Percentiles rank a stretch among this genome's conserved stretches.
Evolutionary conservation across 2,888 invertebrate species (phyloP).

Genomic region (Harpalus rufipes): DNA sequence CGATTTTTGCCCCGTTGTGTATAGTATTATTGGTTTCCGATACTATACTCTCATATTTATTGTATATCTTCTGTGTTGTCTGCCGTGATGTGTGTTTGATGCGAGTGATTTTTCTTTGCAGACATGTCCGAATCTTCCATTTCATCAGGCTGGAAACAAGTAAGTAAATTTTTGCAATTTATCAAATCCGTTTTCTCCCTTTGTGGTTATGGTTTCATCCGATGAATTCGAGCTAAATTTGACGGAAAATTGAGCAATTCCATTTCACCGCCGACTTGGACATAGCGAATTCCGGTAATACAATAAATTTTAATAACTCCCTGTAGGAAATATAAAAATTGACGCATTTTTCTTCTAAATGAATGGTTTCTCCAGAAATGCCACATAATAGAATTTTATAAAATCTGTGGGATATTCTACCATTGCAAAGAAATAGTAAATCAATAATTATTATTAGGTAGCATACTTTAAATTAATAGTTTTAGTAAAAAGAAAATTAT

Average conservation of each 20-base stretch:
- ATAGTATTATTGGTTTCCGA: too few species aligned
- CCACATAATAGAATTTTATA: background rate
- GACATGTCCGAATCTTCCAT: slow-evolving; percentile 54
- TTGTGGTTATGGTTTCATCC: slow-evolving; percentile 19
- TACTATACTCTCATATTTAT: slow-evolving; percentile 18
- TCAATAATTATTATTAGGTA: too few species aligned
- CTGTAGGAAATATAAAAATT: background rate
- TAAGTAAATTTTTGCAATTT: slow-evolving; percentile 53
- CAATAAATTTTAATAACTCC: slow-evolving; percentile 20
- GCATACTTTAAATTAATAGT: too few species aligned
- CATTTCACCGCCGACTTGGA: slow-evolving; percentile 10
- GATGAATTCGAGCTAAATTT: slow-evolving; percentile 34
- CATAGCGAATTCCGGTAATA: slow-evolving; percentile 9
- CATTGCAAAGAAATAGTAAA: too few species aligned
- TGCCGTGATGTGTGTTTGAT: slow-evolving; percentile 12
- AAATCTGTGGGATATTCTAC: too few species aligned
- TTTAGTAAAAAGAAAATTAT: too few species aligned
- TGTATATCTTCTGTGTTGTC: background rate
- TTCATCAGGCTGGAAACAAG: slow-evolving; percentile 39
- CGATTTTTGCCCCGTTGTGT: too few species aligned
- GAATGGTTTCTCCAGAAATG: background rate
- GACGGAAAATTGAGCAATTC: slow-evolving; percentile 55
- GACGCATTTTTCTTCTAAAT: background rate
- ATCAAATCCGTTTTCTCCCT: slow-evolving; percentile 49
- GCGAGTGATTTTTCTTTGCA: slow-evolving; percentile 33